Evolutionary conservation across 1,140 invertebrate genomes (phyloP).

Genomic region (Pachypeltis micranthus): DNA sequence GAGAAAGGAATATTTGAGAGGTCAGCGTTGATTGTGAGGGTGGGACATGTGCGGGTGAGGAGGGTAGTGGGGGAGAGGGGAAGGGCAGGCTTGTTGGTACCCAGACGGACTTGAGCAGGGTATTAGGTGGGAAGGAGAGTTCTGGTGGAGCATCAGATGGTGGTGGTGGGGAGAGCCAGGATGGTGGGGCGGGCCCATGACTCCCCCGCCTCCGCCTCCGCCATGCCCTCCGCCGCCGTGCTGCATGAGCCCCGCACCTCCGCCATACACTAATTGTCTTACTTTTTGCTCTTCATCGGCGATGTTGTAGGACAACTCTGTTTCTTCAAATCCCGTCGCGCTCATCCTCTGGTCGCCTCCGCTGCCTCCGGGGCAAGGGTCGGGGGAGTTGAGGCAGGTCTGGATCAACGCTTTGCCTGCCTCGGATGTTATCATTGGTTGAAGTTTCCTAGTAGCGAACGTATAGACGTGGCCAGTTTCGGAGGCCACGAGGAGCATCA

Average conservation of each 20-base stretch:
- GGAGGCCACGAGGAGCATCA: constrained; percentile 90
- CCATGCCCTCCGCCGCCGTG: constrained; percentile 50
- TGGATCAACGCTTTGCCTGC: constrained; percentile 97
- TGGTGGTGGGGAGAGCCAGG: constrained; percentile 47
- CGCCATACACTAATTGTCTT: constrained; percentile 79
- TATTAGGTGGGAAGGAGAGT: constrained; percentile 46
- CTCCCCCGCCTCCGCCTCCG: constrained; percentile 38
- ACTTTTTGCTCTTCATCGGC: constrained; percentile 90
- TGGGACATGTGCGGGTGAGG: constrained; percentile 48
- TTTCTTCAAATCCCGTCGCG: constrained; percentile 95
- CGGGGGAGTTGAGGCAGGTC: constrained; percentile 95
- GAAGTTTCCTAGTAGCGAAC: constrained; percentile 95
- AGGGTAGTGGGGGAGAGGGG: constrained; percentile 44
- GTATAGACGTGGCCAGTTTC: constrained; percentile 99
- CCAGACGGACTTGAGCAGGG: constrained; percentile 43
- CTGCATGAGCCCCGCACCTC: constrained; percentile 41
- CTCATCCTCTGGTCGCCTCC: constrained; percentile 88
- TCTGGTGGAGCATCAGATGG: constrained; percentile 44
- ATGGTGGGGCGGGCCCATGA: constrained; percentile 35
- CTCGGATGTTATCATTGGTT: constrained; percentile 99
- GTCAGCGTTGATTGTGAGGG: constrained; percentile 54
- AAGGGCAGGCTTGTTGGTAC: constrained; percentile 46
- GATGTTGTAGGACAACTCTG: constrained; percentile 93
- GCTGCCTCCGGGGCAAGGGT: constrained; percentile 57
- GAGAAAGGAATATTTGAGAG: too few species aligned